Evolutionary conservation across 2,888 invertebrate genomes (phyloP), one percentile per base, ranked within the genome.

Genomic region (Phalera bucephala): DNA sequence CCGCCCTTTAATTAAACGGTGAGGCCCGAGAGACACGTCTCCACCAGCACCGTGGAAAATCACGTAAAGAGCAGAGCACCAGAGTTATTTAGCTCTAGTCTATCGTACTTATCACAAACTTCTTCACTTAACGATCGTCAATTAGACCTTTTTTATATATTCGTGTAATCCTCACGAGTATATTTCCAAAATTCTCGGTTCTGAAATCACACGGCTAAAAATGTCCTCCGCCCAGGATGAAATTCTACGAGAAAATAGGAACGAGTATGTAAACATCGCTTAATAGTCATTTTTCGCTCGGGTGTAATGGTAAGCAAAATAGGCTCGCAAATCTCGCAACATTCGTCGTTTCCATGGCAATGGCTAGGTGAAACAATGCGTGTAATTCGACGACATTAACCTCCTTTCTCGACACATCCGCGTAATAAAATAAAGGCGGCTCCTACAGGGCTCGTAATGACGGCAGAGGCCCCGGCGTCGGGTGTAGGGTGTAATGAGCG

Each of bases 1-100:
- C 73, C 82, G 86, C 80, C 85, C 87, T 89, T 89, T 89, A 89
- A 89, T 89, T 89, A 89, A 89, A 89, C 86, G 82, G 83, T 86
- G 82, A 85, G 80, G 76, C 85, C 81, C 83, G 80, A 83, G 85
- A 85, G 85, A 88, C 87, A 80, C 79, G 79, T 80, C 81, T 81
- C 72, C 78, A 76, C 75, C 75, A 79, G 73, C 74, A 80, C 75
- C 72, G 76, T 83, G 72, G 82, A 85, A 86, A 88, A 85, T 85
- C 87, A 83, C 80, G 80, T 83, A 84, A 85, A 3, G 5, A 3
- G 5, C 17, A 86, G 83, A 82, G 75, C 80, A 73, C 65, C 64
- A 75, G 77, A 84, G 74, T 78, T 80, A 69, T 75, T 71, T 71
- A 69, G 39, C 58, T 61, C 58, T 47, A 55, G 57, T 66, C 63